A percentile compares a stretch with the other conserved stretches of the same genome.
phyloP scores from a whole-genome alignment of 2,888 invertebrate species.

The Caenorhabditis japonica region DNA sequence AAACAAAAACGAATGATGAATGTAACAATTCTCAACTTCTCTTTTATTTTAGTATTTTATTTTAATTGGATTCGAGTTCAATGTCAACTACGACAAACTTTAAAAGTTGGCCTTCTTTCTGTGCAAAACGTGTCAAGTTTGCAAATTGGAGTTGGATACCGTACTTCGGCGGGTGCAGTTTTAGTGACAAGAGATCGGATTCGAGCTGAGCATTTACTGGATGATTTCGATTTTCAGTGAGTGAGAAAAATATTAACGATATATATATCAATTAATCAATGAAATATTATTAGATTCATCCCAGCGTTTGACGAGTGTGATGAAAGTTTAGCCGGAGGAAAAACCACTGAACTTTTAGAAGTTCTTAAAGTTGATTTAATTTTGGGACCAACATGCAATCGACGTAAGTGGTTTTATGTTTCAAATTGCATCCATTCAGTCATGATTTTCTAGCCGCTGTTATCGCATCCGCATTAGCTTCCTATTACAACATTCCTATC shows the following conservation, averaged over 20 bases:
- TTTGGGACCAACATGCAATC: constrained; percentile 68
- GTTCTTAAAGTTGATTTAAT: constrained; percentile 60
- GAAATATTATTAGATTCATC: constrained; percentile 26
- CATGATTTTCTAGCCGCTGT: constrained; percentile 37
- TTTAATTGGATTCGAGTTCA: background rate
- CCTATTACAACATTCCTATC: constrained; percentile 56
- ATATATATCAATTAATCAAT: too few relatives aligned
- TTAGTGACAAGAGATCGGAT: constrained; percentile 60
- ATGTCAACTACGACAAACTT: constrained; percentile 8
- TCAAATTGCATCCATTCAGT: too few relatives aligned
- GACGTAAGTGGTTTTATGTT: constrained; percentile 30
- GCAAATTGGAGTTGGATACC: constrained; percentile 40
- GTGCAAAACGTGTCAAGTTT: constrained; percentile 13
- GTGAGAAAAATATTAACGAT: too few relatives aligned
- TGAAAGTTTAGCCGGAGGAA: constrained; percentile 60
- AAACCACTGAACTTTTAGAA: constrained; percentile 48
- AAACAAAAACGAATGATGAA: too few relatives aligned
- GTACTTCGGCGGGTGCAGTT: constrained; percentile 56
- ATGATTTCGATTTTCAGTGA: constrained; percentile 55
- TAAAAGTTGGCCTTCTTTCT: constrained; percentile 52
- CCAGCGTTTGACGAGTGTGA: constrained; percentile 61
- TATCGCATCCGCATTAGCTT: constrained; percentile 41
- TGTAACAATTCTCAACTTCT: too few relatives aligned
- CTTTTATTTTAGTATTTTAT: too few relatives aligned
- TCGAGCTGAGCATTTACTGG: constrained; percentile 48